Conservation (phyloP, 2,888 invertebrate species). For the Meteorus colon region DNA sequence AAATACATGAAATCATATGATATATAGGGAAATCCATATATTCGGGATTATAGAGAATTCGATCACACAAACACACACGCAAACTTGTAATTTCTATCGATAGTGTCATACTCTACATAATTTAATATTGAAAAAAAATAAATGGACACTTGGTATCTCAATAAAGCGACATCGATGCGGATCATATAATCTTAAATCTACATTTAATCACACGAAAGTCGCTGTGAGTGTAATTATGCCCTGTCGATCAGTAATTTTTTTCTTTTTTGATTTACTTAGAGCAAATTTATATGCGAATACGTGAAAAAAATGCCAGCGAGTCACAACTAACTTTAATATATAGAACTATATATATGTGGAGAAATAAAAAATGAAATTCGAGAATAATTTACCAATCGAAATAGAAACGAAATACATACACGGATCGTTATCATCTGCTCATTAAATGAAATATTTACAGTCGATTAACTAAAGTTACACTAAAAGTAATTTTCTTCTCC, state of each 20-base stretch:
- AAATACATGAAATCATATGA: background rate
- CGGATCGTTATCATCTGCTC: constrained; percentile 11
- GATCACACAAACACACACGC: background rate
- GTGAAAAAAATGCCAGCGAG: constrained; percentile 28
- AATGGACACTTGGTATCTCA: background rate
- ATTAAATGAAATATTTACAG: constrained; percentile 48
- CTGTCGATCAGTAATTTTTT: background rate
- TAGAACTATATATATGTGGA: background rate
- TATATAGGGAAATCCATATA: background rate
- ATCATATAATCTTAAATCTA: background rate
- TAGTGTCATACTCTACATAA: background rate
- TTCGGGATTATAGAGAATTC: background rate
- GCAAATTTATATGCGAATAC: constrained; percentile 17
- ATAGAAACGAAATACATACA: constrained; percentile 9
- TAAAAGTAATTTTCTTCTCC: constrained; percentile 40
- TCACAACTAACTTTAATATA: background rate
- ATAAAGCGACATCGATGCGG: background rate
- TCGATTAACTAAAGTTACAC: constrained; percentile 46
- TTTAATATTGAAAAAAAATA: background rate
- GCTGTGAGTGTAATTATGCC: background rate
- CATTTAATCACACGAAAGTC: background rate
- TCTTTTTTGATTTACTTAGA: background rate
- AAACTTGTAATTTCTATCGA: constrained; percentile 1
- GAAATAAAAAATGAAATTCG: background rate
- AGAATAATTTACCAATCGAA: constrained; percentile 8